Percentiles rank a stretch among this genome's conserved stretches.
phyloP scores from a whole-genome alignment of 2,113 vertebrate genomes.

The Peromyscus maniculatus region DNA sequence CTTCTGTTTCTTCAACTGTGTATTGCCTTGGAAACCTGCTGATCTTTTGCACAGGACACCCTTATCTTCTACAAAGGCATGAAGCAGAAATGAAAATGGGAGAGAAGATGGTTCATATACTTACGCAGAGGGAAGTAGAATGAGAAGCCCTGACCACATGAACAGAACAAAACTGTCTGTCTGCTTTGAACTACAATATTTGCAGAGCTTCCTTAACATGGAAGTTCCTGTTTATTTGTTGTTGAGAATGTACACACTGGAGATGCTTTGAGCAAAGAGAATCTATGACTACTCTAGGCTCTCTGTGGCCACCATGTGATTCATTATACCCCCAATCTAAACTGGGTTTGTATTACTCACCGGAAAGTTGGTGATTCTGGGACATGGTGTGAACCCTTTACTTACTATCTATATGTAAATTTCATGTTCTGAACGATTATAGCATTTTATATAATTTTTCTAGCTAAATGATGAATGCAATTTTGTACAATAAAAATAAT shows the following conservation, averaged over 20 bases:
- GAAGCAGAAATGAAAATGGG: not conserved
- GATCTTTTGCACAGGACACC: not conserved
- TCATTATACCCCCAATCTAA: not conserved
- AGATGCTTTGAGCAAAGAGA: not conserved
- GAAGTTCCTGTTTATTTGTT: not conserved
- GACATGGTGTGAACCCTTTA: slow-evolving; percentile 38
- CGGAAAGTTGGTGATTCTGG: slow-evolving; percentile 56
- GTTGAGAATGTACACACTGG: not conserved
- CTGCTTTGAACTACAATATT: not conserved
- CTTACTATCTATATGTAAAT: slow-evolving; percentile 61
- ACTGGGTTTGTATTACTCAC: slow-evolving; percentile 40
- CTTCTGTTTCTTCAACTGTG: not conserved
- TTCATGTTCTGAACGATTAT: slow-evolving; percentile 67
- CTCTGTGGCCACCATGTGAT: not conserved
- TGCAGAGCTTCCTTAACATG: not conserved
- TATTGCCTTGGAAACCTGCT: not conserved
- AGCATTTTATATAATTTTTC: slow-evolving; percentile 61
- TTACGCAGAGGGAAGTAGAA: not conserved
- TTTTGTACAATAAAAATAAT: slow-evolving; percentile 69
- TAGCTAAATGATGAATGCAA: slow-evolving; percentile 57
- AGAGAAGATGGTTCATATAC: not conserved
- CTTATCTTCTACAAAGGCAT: not conserved
- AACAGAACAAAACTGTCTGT: not conserved
- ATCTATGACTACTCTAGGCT: not conserved
- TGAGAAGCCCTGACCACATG: not conserved